Evolutionary conservation across 2,113 vertebrate species (phyloP).

Genomic region (Labrus mixtus): DNA sequence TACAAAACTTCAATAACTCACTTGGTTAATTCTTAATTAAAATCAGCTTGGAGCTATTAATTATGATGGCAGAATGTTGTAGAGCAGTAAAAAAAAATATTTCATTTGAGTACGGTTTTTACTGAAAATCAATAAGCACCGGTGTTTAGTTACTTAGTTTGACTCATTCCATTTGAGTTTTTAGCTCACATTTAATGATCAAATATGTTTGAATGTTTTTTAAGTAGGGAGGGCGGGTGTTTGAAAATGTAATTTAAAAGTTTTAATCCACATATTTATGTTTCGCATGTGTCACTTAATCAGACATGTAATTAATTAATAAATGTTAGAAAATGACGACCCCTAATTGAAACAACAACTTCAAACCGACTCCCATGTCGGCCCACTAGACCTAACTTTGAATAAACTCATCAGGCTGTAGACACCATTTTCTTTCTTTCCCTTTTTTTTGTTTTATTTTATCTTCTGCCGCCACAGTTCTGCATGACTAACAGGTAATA

Average conservation of each 20-base stretch:
- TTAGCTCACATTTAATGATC: too few relatives aligned
- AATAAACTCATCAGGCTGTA: constrained; percentile 53
- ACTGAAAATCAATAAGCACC: neutral
- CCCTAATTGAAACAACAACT: neutral
- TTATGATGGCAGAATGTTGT: neutral
- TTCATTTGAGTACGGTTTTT: neutral
- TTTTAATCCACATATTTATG: neutral
- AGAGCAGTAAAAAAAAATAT: neutral
- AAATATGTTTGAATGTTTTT: neutral
- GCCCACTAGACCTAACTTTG: constrained; percentile 29
- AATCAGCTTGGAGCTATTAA: neutral
- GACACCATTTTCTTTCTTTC: constrained; percentile 20
- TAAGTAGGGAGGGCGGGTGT: neutral
- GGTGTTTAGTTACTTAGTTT: neutral
- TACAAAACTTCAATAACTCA: neutral
- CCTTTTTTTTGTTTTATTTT: constrained; percentile 8
- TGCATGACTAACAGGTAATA: constrained; percentile 69
- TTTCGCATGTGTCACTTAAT: too few relatives aligned
- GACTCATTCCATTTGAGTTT: neutral
- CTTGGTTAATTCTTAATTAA: neutral
- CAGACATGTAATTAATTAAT: too few relatives aligned
- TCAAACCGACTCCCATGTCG: constrained; percentile 15
- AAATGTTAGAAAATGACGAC: too few relatives aligned
- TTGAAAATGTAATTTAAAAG: neutral
- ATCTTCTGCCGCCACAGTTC: constrained; percentile 43